phyloP scores from a whole-genome alignment of 1,140 invertebrate species.

The Chionoecetes opilio region DNA sequence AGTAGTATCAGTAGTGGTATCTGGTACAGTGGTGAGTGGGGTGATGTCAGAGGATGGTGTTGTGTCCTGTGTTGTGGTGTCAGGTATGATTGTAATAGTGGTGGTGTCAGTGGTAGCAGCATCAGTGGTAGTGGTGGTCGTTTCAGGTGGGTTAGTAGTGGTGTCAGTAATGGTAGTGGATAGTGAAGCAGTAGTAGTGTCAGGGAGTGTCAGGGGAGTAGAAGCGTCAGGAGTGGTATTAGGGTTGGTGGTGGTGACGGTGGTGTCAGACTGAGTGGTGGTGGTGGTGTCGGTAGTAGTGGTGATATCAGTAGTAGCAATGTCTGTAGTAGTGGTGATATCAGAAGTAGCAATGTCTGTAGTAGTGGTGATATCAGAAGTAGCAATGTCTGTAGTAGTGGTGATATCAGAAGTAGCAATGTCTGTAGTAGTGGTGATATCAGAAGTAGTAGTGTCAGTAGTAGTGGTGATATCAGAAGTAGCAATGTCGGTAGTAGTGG shows the following conservation, averaged over 20 bases:
- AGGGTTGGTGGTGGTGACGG: neutral
- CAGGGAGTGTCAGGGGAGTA: too few species aligned
- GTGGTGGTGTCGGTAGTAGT: constrained; percentile 24
- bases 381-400: neutral
- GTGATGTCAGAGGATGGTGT: neutral
- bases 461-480: neutral
- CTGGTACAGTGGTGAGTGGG: neutral
- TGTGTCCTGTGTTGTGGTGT: neutral
- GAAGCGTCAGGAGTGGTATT: too few species aligned
- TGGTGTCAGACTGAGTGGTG: neutral
- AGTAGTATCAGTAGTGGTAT: neutral
- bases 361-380: neutral
- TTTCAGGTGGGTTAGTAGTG: too few species aligned
- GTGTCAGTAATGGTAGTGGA: too few species aligned
- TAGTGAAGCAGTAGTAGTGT: too few species aligned
- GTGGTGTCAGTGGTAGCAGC: neutral
- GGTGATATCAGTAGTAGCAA: neutral
- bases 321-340: neutral
- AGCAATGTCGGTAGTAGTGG: too few species aligned
- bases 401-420: neutral
- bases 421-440: neutral
- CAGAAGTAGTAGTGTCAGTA: neutral
- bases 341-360: neutral
- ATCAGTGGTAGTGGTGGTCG: too few species aligned
- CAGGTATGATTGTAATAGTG: too few species aligned